Evolutionary conservation across 1,140 invertebrate genomes (phyloP).

Genomic region (Panagrolaimus sp.): DNA sequence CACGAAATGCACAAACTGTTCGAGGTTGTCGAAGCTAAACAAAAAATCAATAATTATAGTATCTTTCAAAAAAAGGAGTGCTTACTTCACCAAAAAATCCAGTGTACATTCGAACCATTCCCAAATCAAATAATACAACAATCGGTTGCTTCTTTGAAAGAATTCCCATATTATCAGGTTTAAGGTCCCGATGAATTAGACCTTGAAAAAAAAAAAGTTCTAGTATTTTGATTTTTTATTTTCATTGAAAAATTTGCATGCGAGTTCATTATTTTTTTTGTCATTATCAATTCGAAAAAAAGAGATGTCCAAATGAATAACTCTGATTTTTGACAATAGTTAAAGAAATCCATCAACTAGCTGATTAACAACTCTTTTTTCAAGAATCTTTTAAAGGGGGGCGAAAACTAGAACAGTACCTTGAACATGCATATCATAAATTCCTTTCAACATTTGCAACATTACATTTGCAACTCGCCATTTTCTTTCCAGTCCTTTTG

Average conservation of each 20-base stretch:
- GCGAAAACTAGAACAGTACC: no score
- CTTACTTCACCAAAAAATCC: constrained; percentile 12
- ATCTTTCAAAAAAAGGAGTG: constrained; percentile 22
- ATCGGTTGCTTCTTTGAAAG: constrained; percentile 30
- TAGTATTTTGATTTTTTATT: no score
- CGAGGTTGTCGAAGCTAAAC: constrained; percentile 24
- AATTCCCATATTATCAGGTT: constrained; percentile 47
- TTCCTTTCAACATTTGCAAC: constrained; percentile 44
- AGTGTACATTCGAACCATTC: constrained; percentile 40
- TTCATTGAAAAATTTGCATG: no score
- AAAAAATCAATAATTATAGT: not conserved
- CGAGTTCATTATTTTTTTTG: no score
- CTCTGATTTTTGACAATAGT: constrained; percentile 7
- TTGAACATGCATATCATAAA: constrained; percentile 36
- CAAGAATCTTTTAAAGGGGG: no score
- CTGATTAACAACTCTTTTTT: no score
- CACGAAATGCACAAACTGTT: constrained; percentile 37
- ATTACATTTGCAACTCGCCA: constrained; percentile 31
- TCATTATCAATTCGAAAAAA: no score
- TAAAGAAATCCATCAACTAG: constrained; percentile 32
- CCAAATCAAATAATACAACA: constrained; percentile 37
- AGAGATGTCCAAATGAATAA: no score
- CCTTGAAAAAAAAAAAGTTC: constrained; percentile 25
- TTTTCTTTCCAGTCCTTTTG: constrained; percentile 18
- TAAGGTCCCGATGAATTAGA: constrained; percentile 38